phyloP scores from a whole-genome alignment of 2,113 vertebrate genomes.

The Thunnus maccoyii region DNA sequence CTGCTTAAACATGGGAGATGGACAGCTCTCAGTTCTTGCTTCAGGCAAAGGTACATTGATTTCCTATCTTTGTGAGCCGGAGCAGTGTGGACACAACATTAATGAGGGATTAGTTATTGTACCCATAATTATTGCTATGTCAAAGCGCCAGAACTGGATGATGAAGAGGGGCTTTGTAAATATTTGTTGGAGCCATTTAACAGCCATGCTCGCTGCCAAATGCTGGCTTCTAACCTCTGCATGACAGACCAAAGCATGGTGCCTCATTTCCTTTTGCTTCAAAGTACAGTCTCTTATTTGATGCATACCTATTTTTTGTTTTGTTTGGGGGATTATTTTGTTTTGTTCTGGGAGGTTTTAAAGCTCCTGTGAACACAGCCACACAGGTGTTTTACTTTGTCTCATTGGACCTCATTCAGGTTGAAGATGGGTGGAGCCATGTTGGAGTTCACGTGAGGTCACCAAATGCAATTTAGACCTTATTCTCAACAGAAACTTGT shows the following conservation, averaged over 20 bases:
- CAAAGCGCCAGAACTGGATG: constrained; percentile 44
- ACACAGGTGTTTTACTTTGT: constrained; percentile 28
- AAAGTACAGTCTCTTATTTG: constrained; percentile 18
- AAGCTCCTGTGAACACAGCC: not conserved
- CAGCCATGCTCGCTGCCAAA: constrained; percentile 22
- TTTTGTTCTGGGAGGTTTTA: constrained; percentile 1
- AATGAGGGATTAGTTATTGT: constrained; percentile 73
- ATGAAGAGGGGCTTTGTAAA: constrained; percentile 57
- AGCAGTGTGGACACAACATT: constrained; percentile 56
- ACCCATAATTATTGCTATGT: constrained; percentile 56
- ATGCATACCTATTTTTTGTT: not conserved
- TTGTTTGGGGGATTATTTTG: not conserved
- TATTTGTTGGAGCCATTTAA: constrained; percentile 56
- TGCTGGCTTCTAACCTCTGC: constrained; percentile 32
- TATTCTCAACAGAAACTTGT: not conserved
- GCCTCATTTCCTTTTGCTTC: constrained; percentile 35
- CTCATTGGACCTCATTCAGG: constrained; percentile 15
- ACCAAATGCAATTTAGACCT: not conserved
- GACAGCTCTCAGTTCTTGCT: constrained; percentile 63
- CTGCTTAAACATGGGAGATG: constrained; percentile 47
- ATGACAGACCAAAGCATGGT: constrained; percentile 33
- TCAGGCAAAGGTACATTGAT: constrained; percentile 69
- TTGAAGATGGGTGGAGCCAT: constrained; percentile 4
- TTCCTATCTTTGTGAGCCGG: constrained; percentile 54
- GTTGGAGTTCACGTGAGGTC: not conserved